Base-by-base conservation (phyloP, 1,140 invertebrate genomes). In the Drosophila varians region DNA sequence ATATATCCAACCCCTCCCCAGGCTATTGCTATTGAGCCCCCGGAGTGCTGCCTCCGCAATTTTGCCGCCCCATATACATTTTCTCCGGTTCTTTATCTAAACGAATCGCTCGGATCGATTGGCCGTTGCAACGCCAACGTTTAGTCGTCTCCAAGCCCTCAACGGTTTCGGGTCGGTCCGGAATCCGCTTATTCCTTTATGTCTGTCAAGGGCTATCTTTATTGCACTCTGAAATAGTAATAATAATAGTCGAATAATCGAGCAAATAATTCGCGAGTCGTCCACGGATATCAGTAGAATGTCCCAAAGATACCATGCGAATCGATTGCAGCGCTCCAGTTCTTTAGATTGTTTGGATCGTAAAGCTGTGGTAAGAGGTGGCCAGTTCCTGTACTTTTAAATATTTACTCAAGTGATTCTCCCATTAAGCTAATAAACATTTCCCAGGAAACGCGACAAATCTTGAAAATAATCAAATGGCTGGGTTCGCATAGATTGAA, bases 71-170 rank as follows among this genome's bases (percentile, higher is more conserved):
- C 68, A 53, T 36, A 6, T 38, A 55, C 36, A 11, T 60, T 55
- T 49, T 16, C 51, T 46, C 25, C 42, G 31, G 58, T 61, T 65
- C 74, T 76, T 73, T 89, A 88, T 84, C 61, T 70, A 68, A 77
- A 57, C 45, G 65, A 72, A 43, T 69, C 43, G 61, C 43, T 25
- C 49, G 46, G 26, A 45, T 75, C 57, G 56, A 68, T 74, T 64
- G 26, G 11, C 12, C 48, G 56, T 56, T 43, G 45, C 51, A 66
- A 57, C 46, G 52, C 62, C 65, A 28, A 46, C 65, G 49, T 61
- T 89, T 66, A 83, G 83, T 87, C 38, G 66, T 34, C 62, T 61
- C 53, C 61, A 48, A 64, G 58, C 60, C 55, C 52, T 82, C 73
- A 49, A 60, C 38, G 26, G 26, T 55, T 58, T 51, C 46, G 55